These are phyloP conservation scores for Cheilosia grossa DNA, from an alignment of 2,888 invertebrate species.

Conservation along the genomic window DNA sequence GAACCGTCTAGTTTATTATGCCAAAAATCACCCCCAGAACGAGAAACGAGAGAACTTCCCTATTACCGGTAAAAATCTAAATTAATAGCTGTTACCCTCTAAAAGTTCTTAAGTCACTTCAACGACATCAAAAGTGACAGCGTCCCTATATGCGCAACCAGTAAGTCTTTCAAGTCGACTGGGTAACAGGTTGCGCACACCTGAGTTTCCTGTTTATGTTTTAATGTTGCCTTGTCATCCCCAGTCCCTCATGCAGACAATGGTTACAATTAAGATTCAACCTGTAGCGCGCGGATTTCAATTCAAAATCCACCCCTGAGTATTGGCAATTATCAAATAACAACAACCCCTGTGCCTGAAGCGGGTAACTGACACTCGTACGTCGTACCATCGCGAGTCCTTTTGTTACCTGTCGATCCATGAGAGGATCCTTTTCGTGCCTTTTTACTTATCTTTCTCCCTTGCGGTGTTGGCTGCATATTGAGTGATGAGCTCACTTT, in stretches of 20 bases:
- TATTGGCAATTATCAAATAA: conserved; percentile 31
- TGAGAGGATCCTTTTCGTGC: conserved; percentile 58
- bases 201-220: conserved; percentile 63
- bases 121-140: too few relatives aligned
- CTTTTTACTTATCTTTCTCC: conserved; percentile 10
- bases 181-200: conserved; percentile 60
- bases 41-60: conserved; percentile 1
- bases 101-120: background rate
- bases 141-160: conserved; percentile 21
- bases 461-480: conserved; percentile 7
- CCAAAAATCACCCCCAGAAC: conserved; percentile 41
- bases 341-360: conserved; percentile 53
- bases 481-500: conserved; percentile 44
- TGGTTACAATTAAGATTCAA: conserved; percentile 68
- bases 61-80: conserved; percentile 26
- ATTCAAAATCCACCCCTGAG: conserved; percentile 50
- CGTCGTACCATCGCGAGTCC: background rate
- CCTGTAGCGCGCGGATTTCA: conserved; percentile 58
- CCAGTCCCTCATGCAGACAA: conserved; percentile 32
- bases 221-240: conserved; percentile 34
- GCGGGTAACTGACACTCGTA: background rate
- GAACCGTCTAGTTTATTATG: conserved; percentile 33
- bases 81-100: conserved; percentile 44
- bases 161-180: conserved; percentile 57
- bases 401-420: conserved; percentile 38